These are phyloP conservation scores for Simalia tracyae DNA, from an alignment of 2,797 vertebrate species.

Conservation along the genomic window DNA sequence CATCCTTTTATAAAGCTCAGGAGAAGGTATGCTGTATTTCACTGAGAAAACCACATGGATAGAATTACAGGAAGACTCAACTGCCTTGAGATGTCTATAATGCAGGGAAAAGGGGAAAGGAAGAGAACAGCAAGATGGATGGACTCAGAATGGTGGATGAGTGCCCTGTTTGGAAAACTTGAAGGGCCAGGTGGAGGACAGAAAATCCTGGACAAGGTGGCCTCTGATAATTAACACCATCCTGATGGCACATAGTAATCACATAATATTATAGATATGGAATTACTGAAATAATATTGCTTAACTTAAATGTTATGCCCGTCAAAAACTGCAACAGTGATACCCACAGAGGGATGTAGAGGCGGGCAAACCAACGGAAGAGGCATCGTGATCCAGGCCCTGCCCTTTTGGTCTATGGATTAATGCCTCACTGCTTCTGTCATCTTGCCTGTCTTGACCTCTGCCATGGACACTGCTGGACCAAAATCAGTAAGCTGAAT, in stretches of 20 bases:
- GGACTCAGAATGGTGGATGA: too few relatives aligned
- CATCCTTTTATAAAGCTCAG: not conserved
- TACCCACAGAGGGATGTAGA: not conserved
- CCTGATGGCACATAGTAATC: too few relatives aligned
- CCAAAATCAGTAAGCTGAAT: not conserved
- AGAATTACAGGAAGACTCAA: not conserved
- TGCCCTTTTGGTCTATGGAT: not conserved
- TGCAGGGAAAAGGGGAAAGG: too few relatives aligned
- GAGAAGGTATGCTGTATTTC: not conserved
- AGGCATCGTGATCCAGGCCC: too few relatives aligned
- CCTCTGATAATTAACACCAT: too few relatives aligned
- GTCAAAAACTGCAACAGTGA: not conserved
- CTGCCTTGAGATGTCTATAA: too few relatives aligned
- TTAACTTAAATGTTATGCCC: not conserved
- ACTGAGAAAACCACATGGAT: not conserved
- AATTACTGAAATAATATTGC: not conserved
- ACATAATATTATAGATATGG: not conserved
- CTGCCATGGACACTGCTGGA: not conserved
- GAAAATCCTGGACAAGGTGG: too few relatives aligned
- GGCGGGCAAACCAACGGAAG: not conserved
- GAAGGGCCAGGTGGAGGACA: not conserved
- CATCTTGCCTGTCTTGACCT: not conserved
- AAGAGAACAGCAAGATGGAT: too few relatives aligned
- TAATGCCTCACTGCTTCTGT: not conserved
- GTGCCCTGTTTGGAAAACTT: not conserved